These are phyloP conservation scores for Spea multiplicata DNA, from an alignment of 2,113 vertebrate species.

Conservation along the genomic window DNA sequence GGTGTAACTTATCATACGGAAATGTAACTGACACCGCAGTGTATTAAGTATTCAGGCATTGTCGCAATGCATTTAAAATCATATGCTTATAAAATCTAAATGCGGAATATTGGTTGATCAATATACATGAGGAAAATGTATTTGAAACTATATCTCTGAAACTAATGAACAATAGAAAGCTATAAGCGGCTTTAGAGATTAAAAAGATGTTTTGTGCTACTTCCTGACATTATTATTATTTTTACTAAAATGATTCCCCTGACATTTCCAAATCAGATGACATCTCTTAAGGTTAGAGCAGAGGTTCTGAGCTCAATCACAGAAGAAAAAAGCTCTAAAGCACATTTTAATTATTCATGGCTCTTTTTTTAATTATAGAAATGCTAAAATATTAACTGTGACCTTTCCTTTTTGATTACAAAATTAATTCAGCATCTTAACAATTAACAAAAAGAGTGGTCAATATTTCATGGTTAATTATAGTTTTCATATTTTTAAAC, in stretches of 20 bases:
- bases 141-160: slow-evolving; percentile 27
- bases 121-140: slow-evolving; percentile 24
- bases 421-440: slow-evolving; percentile 35
- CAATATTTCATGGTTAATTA: slow-evolving; percentile 42
- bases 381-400: slow-evolving; percentile 47
- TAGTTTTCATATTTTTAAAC: not conserved
- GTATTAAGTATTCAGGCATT: slow-evolving; percentile 21
- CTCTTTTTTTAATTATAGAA: slow-evolving; percentile 41
- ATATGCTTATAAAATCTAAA: slow-evolving; percentile 21
- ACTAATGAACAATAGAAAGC: slow-evolving; percentile 31
- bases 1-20: slow-evolving; percentile 28
- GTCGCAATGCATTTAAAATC: slow-evolving; percentile 20
- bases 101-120: slow-evolving; percentile 23
- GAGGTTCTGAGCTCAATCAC: slow-evolving; percentile 35
- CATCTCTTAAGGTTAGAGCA: slow-evolving; percentile 32
- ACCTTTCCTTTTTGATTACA: slow-evolving; percentile 42
- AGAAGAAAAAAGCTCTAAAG: slow-evolving; percentile 32
- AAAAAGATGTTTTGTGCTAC: not conserved
- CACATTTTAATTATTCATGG: slow-evolving; percentile 37
- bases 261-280: slow-evolving; percentile 28
- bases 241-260: slow-evolving; percentile 10
- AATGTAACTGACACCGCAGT: slow-evolving; percentile 34
- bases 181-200: slow-evolving; percentile 27
- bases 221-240: slow-evolving; percentile 27
- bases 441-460: slow-evolving; percentile 33